Base-by-base conservation (phyloP, 2,888 invertebrate genomes). In the Agrotis puta region DNA sequence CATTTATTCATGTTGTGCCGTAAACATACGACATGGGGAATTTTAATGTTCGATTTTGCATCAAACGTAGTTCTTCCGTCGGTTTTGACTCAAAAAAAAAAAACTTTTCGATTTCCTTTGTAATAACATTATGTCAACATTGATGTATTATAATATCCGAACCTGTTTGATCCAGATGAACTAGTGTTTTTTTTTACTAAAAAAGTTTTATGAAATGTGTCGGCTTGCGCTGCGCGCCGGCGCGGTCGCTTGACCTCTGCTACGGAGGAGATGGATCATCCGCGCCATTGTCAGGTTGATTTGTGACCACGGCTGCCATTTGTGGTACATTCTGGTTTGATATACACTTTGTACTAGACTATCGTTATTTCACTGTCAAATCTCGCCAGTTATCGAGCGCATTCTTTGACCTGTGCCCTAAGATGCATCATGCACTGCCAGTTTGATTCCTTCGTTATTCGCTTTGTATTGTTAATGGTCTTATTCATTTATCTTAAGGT, bases 321-420 rank as follows among this genome's bases (percentile, higher is more conserved):
- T 87, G 87, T 87, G 85, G 84, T 77, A 79, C 83, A 85, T 82
- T 79, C 79, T 86, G 83, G 79, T 82, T 85, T 85, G 85, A 85
- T 86, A 83, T 88, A 87, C 87, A 88, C 87, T 83, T 82, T 81
- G 83, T 83, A 81, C 82, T 79, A 84, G 83, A 86, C 88, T 88
- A 89, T 88, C 88, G 90, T 89, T 94, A 92, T 94, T 92, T 94
- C 92, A 94, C 93, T 94, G 94, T 94, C 94, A 93, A 93, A 94
- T 92, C 89, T 91, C 84, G 88, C 89, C 89, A 91, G 92, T 91
- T 93, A 93, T 92, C 91, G 90, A 90, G 86, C 89, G 89, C 92
- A 93, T 92, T 92, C 88, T 88, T 87, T 90, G 93, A 93, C 92
- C 93, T 91, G 66, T 91, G 93, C 81, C 88, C 91, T 85, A 77